These are phyloP conservation scores for Pteronotus mesoamericanus DNA, from an alignment of 2,797 vertebrate genomes.

Conservation along the genomic window DNA sequence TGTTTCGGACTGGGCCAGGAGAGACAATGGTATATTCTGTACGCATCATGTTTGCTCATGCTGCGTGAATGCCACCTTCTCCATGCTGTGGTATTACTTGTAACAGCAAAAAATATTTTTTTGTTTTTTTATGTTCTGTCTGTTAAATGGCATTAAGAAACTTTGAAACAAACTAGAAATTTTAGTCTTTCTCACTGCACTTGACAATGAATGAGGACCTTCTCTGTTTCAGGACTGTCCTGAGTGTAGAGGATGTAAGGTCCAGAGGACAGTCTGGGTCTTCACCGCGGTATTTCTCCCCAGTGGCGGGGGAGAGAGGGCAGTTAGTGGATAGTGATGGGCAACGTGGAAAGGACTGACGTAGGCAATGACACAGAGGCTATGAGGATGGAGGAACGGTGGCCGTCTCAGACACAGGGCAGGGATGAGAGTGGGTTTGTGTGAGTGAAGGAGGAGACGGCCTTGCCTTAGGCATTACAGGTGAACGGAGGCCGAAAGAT, in stretches of 20 bases:
- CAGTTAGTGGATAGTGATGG: background rate
- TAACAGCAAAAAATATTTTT: background rate
- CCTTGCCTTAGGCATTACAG: background rate
- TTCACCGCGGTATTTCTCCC: background rate
- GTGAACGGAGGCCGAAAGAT: background rate
- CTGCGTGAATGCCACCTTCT: background rate
- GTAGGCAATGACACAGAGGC: background rate
- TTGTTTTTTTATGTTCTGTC: background rate
- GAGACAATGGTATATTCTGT: background rate
- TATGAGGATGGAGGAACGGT: background rate
- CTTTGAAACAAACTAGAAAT: background rate
- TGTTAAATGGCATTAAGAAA: background rate
- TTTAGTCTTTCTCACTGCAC: background rate
- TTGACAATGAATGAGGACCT: background rate
- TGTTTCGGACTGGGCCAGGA: background rate
- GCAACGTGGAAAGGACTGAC: accelerated
- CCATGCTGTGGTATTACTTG: background rate
- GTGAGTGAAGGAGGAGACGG: background rate
- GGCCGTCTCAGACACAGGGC: background rate
- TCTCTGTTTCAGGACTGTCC: background rate
- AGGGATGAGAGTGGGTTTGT: background rate
- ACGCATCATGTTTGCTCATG: background rate
- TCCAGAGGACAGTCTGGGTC: background rate
- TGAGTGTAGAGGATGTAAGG: background rate
- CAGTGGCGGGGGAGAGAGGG: background rate